Conservation (phyloP, 2,113 vertebrate species). For the Gavialis gangeticus region DNA sequence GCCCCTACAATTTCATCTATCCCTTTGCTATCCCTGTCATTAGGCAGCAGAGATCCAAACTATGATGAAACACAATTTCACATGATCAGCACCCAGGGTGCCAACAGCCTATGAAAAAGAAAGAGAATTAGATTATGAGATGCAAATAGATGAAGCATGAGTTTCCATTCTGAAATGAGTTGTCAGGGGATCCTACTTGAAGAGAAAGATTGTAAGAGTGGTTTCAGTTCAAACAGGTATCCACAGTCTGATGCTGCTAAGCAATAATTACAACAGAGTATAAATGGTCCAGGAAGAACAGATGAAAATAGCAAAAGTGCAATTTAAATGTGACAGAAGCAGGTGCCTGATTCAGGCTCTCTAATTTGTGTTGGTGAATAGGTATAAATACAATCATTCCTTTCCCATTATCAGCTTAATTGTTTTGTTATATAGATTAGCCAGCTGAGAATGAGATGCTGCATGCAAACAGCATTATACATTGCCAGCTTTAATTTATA, state of each 20-base stretch:
- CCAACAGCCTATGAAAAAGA: not conserved
- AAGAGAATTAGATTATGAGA: slow-evolving; percentile 45
- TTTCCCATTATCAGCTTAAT: slow-evolving; percentile 6
- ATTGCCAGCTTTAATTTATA: not conserved
- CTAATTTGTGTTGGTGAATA: slow-evolving; percentile 12
- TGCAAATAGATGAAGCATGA: slow-evolving; percentile 47
- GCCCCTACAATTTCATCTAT: not conserved
- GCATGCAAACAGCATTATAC: not conserved
- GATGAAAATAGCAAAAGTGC: not conserved
- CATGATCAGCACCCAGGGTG: not conserved
- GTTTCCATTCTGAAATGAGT: slow-evolving; percentile 46
- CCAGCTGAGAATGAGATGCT: slow-evolving; percentile 12
- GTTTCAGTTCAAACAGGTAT: slow-evolving; percentile 42
- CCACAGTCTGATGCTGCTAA: not conserved
- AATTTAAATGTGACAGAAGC: not conserved
- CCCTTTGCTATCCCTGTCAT: not conserved
- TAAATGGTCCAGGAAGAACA: not conserved
- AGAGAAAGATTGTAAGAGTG: not conserved
- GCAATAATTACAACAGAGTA: not conserved
- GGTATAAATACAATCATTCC: not conserved
- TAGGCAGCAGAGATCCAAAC: not conserved
- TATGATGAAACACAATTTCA: slow-evolving; percentile 33
- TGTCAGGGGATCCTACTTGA: slow-evolving; percentile 37
- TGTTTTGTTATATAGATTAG: not conserved
- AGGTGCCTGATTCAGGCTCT: accelerated